Evolutionary conservation across 2,113 vertebrate species (phyloP), one percentile per base, ranked within the genome.

Genomic region (Rhynchomys soricoides): DNA sequence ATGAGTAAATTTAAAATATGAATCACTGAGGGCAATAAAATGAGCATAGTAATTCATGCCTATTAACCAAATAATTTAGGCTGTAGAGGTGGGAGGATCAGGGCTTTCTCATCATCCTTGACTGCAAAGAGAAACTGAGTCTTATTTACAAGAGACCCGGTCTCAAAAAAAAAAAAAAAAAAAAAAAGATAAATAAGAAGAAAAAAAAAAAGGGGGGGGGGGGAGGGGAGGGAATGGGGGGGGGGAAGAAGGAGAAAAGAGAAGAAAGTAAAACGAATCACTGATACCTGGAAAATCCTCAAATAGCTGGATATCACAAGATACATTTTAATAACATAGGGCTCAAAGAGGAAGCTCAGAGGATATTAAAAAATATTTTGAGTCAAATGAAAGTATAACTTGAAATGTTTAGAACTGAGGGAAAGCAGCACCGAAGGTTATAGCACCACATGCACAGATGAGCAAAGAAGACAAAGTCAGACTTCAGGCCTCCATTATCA

Each of bases 351-450:
- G 57, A 95, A 90, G 52, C 62, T 57, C 29, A 82, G 86, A 71
- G 70, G 64, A 81, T 74, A 92, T 87, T 75, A 26, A 75, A 93
- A 95, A 66, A 43, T 64, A 37, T 40, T 40, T 92, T 95, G 64
- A 90, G 37, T 24, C 37, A 86, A 93, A 55, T 68, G 26, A 90
- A 93, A 81, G 48, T 19, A 29, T 4, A 81, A 73, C 22, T 29
- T 40, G n/a, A 79, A 73, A 34, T 68, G 22, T 34, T 86, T 71
- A 3, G 52, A 89, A 59, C 22, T 52, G 26, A 74, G 57, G 37
- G 7, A 81, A 93, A 95, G 34, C 34, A 31, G n/a, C 48, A 21
- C 19, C 66, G 55, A 37, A 19, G 29, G 88, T 40, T 78, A 40
- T 13, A 81, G 13, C 40, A 59, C 26, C 73, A 50, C 81, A 34